Evolutionary conservation across 2,113 vertebrate species (phyloP).

Genomic region (Turdus rufiventris): DNA sequence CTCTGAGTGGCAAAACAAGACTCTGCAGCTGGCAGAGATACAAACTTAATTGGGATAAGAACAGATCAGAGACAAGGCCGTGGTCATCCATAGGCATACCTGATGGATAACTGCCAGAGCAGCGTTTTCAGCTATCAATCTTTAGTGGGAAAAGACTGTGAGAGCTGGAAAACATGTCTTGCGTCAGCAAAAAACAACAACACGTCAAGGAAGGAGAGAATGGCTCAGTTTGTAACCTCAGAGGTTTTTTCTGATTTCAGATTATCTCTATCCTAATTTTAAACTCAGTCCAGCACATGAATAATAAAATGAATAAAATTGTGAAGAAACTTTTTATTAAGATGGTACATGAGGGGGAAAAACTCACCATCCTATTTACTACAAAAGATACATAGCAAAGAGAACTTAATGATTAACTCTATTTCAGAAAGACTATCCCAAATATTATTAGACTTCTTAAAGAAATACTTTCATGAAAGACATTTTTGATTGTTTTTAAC

Average conservation of each 20-base stretch:
- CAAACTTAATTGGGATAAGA: conserved; percentile 57
- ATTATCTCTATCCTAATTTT: not conserved
- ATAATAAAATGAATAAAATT: not conserved
- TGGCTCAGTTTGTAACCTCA: not conserved
- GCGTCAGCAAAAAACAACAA: conserved; percentile 60
- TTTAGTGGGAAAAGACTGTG: conserved; percentile 56
- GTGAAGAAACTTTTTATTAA: not conserved
- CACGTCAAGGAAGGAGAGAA: conserved; percentile 14
- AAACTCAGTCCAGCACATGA: not conserved
- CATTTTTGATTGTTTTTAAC: not conserved
- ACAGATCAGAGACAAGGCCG: conserved; percentile 30
- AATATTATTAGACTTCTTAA: not conserved
- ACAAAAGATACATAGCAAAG: not conserved
- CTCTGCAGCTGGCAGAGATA: conserved; percentile 38
- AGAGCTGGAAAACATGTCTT: conserved; percentile 33
- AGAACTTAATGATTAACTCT: not conserved
- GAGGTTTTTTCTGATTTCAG: conserved; percentile 7
- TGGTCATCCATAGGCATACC: conserved; percentile 42
- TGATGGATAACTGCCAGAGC: conserved; percentile 64
- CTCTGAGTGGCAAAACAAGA: conserved; percentile 34
- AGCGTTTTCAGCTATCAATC: conserved; percentile 52
- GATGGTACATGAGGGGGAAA: not conserved
- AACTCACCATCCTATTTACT: not conserved
- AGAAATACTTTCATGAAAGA: not conserved
- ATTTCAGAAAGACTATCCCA: not conserved